A percentile compares a stretch with the other conserved stretches of the same genome.
Conservation (phyloP, 2,888 invertebrate genomes). For the Notocelia uddmanniana region DNA sequence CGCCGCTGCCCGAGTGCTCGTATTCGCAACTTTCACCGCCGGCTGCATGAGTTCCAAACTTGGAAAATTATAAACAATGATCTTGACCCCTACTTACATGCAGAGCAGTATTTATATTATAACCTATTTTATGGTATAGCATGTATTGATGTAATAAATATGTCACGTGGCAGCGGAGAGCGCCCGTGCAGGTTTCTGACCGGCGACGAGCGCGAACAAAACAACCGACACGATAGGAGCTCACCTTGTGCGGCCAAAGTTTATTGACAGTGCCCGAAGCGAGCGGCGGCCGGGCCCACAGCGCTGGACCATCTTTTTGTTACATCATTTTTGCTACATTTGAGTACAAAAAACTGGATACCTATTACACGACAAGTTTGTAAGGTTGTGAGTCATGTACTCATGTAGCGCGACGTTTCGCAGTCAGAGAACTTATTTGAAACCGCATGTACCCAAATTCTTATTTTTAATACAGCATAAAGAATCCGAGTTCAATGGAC, state of each 20-base stretch:
- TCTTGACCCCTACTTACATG: constrained; percentile 69
- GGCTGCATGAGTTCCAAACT: constrained; percentile 69
- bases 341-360: constrained; percentile 68
- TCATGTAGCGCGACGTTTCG: constrained; percentile 36
- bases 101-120: constrained; percentile 18
- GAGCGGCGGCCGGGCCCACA: constrained; percentile 60
- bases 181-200: constrained; percentile 57
- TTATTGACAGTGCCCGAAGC: constrained; percentile 83
- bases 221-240: constrained; percentile 63
- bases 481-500: constrained; percentile 37
- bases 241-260: constrained; percentile 80
- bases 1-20: constrained; percentile 79
- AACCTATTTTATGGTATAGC: constrained; percentile 24
- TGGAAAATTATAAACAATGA: constrained; percentile 61
- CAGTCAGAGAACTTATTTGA: constrained; percentile 19
- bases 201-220: constrained; percentile 60
- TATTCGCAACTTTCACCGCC: constrained; percentile 82
- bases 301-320: constrained; percentile 65
- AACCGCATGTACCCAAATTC: constrained; percentile 7
- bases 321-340: constrained; percentile 71
- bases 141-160: constrained; percentile 25
- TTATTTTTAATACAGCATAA: constrained; percentile 14
- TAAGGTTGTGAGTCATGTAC: constrained; percentile 59
- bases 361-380: constrained; percentile 62
- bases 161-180: constrained; percentile 46